Evolutionary conservation across 2,797 vertebrate genomes (phyloP), one percentile per base, ranked within the genome.

Genomic region (Scolopax bukidnonensis): DNA sequence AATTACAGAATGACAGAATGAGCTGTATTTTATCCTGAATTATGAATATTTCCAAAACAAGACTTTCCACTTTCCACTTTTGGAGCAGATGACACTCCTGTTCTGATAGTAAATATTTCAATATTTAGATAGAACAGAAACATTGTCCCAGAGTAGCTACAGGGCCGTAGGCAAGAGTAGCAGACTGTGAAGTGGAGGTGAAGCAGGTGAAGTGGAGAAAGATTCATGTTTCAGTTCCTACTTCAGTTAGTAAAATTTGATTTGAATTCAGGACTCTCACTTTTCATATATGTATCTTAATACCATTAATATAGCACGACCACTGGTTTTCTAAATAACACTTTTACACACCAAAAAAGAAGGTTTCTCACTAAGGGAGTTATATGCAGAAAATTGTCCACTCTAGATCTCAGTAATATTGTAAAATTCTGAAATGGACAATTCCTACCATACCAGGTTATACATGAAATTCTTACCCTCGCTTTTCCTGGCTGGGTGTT

Each of bases 121-220:
- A 15, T 59, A 61, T 24, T 50, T 77, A 56, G 14, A 47, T 12
- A 75, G 27, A 69, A 80, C 12, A 57, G 19, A 70, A 89, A 45
- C 11, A 51, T 50, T 67, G 51, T 73, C 25, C 11, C 28, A 61
- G 65, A 38, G 30, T 7, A 50, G 17, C 12, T 20, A 61, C 16
- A 24, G 9, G 16, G 10, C n/a, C 28, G 13, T 14, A 32, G 0
- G 1, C 0, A 2, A 32, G 5, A 67, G 16, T 16, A 73, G 6
- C 28, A 71, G 11, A 36, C 36, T 36, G 36, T 36, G 36, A 36
- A 36, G 36, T 36, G 36, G 36, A 36, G 36, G 36, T 36, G 36
- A 36, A 36, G 36, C 36, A 36, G 36, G 36, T 36, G 36, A 36
- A 67, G 28, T 53, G 19, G 12, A 70, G 33, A 40, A 77, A 32